A percentile compares a stretch with the other conserved stretches of the same genome.
These are phyloP conservation scores for Montipora cactus DNA, from an alignment of 64 coral and sea anemone genomes.

Conservation along the genomic window DNA sequence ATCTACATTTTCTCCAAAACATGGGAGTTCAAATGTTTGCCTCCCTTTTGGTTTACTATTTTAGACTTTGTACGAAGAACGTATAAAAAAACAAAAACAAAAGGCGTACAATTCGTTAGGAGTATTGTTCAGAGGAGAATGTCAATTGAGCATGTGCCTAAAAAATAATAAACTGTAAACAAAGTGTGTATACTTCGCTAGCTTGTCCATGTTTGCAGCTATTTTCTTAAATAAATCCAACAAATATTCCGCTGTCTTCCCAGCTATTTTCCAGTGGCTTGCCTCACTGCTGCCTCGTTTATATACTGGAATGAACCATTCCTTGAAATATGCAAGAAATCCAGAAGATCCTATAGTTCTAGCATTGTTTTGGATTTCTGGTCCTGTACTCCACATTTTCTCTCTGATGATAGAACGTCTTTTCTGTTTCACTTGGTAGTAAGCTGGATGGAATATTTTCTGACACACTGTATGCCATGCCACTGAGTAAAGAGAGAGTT, in stretches of 20 bases:
- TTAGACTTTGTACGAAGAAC: not conserved
- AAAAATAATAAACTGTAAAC: not conserved
- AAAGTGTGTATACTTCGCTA: not conserved
- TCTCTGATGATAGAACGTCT: no score
- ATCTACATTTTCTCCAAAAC: not conserved
- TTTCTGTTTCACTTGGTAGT: no score
- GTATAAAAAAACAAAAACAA: not conserved
- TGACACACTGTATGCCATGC: no score
- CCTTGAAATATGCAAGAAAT: no score
- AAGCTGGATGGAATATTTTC: no score
- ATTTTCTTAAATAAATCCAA: not conserved
- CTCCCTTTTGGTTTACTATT: not conserved
- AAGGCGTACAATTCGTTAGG: not conserved
- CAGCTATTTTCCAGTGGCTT: not conserved
- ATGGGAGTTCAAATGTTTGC: not conserved
- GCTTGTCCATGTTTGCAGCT: not conserved
- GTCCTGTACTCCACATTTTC: no score
- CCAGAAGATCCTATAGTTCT: no score
- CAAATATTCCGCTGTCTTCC: conserved; percentile 9
- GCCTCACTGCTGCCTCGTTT: not conserved
- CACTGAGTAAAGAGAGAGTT: no score
- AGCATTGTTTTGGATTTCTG: no score
- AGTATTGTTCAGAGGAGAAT: no score
- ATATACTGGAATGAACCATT: conserved; percentile 4
- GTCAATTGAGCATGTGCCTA: not conserved